A percentile compares a stretch with the other conserved stretches of the same genome.
Conservation (phyloP, 2,888 invertebrate genomes). For the Polietes domitor region DNA sequence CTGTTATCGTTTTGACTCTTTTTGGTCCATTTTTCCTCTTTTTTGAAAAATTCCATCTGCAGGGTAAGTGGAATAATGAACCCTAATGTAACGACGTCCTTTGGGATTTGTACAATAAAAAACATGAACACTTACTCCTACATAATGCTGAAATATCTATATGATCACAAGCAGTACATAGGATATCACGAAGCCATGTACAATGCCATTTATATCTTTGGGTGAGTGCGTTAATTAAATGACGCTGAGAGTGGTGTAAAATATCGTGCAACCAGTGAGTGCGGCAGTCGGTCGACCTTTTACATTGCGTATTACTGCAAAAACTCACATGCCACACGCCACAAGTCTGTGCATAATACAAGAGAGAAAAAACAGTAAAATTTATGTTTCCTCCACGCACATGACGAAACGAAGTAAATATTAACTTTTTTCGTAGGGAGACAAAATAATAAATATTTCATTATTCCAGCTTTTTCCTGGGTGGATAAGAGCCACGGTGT, state of each 20-base stretch:
- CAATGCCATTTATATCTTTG: constrained; percentile 33
- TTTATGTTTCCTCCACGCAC: background rate
- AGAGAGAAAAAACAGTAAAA: background rate
- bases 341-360: background rate
- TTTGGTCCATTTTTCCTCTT: too few species aligned
- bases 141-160: background rate
- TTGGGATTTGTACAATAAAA: background rate
- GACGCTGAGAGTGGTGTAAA: constrained; percentile 18
- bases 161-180: background rate
- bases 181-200: constrained; percentile 21
- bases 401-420: constrained; percentile 2
- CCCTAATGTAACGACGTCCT: constrained; percentile 3
- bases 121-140: background rate
- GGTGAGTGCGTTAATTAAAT: constrained; percentile 49
- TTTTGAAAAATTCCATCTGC: background rate
- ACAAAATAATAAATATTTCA: constrained; percentile 15
- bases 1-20: too few species aligned
- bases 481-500: background rate
- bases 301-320: background rate
- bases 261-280: background rate
- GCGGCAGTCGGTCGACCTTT: constrained; percentile 4
- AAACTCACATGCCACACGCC: background rate
- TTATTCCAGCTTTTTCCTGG: background rate
- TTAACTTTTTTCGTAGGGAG: background rate
- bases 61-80: too few species aligned